Evolutionary conservation across 2,888 invertebrate species (phyloP).

Genomic region (Lampropteryx suffumata): DNA sequence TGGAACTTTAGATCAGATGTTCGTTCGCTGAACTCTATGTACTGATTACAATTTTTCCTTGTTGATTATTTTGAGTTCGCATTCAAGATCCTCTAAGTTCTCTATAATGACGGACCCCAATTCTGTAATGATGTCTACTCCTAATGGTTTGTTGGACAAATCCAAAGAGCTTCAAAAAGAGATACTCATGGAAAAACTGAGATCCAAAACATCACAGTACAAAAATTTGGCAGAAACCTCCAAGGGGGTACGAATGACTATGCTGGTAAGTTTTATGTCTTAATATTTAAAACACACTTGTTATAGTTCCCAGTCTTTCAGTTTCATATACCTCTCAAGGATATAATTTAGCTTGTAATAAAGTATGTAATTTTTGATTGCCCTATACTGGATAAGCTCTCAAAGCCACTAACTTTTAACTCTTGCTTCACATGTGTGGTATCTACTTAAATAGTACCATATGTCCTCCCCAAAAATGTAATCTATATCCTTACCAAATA

Average conservation of each 20-base stretch:
- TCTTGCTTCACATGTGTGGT: too few relatives aligned
- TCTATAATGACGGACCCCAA: conserved; percentile 67
- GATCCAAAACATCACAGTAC: conserved; percentile 91
- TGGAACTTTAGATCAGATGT: conserved; percentile 43
- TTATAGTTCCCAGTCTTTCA: too few relatives aligned
- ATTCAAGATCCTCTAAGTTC: conserved; percentile 32
- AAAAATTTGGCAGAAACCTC: conserved; percentile 93
- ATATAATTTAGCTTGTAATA: too few relatives aligned
- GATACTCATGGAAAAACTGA: conserved; percentile 94
- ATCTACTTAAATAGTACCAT: too few relatives aligned
- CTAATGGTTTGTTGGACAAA: conserved; percentile 66
- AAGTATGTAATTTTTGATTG: too few relatives aligned
- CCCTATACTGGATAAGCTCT: too few relatives aligned
- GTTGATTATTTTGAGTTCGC: conserved; percentile 38
- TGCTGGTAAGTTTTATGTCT: conserved; percentile 87
- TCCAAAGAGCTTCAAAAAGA: conserved; percentile 87
- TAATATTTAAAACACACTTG: too few relatives aligned
- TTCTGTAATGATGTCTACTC: conserved; percentile 57
- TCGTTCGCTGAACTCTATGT: conserved; percentile 48
- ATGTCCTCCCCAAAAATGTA: too few relatives aligned
- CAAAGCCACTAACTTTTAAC: too few relatives aligned
- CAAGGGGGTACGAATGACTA: conserved; percentile 93
- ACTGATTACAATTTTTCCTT: conserved; percentile 40
- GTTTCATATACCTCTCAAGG: too few relatives aligned
- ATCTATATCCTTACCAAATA: too few relatives aligned